Evolutionary conservation across 2,888 invertebrate genomes (phyloP).

Genomic region (Apamea epomidion): DNA sequence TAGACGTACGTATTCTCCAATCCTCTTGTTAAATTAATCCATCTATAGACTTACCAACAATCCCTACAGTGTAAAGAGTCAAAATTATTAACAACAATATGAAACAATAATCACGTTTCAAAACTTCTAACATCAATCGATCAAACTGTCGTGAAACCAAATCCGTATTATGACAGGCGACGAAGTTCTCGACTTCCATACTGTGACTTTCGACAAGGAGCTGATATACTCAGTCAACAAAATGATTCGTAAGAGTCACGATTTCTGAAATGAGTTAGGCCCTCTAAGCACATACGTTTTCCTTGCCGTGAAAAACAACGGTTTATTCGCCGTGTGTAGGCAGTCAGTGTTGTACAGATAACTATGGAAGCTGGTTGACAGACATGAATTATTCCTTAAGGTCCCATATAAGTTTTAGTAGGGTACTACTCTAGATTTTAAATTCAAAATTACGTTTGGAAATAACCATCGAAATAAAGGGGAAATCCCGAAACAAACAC

Average conservation of each 20-base stretch:
- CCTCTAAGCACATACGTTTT: not conserved
- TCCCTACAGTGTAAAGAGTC: not conserved
- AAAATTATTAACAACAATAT: conserved; percentile 25
- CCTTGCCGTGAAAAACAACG: not conserved
- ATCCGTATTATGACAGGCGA: conserved; percentile 30
- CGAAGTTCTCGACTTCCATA: conserved; percentile 34
- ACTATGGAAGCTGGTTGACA: not conserved
- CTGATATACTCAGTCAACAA: conserved; percentile 8
- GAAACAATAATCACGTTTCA: conserved; percentile 24
- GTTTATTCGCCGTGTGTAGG: not conserved
- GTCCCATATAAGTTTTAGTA: not conserved
- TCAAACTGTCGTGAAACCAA: conserved; percentile 53
- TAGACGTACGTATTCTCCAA: not conserved
- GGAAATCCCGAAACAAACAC: not conserved
- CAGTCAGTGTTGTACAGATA: not conserved
- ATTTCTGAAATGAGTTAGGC: not conserved
- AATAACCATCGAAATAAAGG: not conserved
- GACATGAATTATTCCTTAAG: not conserved
- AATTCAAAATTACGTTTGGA: not conserved
- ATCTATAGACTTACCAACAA: not conserved
- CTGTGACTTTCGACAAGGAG: conserved; percentile 6
- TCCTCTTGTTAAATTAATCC: not conserved
- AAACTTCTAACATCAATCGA: conserved; percentile 46
- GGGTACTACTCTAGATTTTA: not conserved
- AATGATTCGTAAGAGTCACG: not conserved